A percentile compares a stretch with the other conserved stretches of the same genome.
Conservation (phyloP, 2,113 vertebrate species). For the Melanerpes formicivorus region DNA sequence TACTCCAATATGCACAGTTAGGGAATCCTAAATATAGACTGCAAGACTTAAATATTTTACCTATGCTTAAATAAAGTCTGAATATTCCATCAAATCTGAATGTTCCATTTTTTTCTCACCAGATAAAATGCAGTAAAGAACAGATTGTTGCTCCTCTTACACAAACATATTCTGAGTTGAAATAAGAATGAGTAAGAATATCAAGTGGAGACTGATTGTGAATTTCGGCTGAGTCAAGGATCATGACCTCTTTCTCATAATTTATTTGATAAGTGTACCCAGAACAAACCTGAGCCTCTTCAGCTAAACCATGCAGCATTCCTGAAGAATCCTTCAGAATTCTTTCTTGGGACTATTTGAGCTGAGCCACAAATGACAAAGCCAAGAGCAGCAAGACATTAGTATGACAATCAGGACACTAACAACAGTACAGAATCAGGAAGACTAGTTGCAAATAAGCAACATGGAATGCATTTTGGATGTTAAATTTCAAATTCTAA, state of each 20-base stretch:
- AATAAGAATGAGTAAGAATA: not conserved
- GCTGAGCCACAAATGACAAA: not conserved
- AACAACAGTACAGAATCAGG: not conserved
- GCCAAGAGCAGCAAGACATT: not conserved
- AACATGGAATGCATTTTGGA: not conserved
- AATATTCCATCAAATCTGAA: not conserved
- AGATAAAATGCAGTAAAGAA: not conserved
- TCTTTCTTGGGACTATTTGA: not conserved
- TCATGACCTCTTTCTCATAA: not conserved
- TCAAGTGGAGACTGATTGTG: not conserved
- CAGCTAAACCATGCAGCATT: not conserved
- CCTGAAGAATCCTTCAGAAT: not conserved
- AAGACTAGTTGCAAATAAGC: conserved; percentile 1
- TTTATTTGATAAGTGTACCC: not conserved
- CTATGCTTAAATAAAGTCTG: not conserved
- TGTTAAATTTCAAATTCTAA: conserved; percentile 36
- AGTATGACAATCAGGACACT: not conserved
- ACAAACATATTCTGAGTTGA: not conserved
- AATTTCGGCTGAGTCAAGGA: not conserved
- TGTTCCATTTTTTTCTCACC: not conserved
- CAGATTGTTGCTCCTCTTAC: not conserved
- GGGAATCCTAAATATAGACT: not conserved
- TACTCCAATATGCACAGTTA: not conserved
- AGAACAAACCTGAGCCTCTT: not conserved
- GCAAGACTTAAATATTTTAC: not conserved